phyloP scores from a whole-genome alignment of 53 echinoderm and acorn worm genomes.

The Echinarachnius parma region DNA sequence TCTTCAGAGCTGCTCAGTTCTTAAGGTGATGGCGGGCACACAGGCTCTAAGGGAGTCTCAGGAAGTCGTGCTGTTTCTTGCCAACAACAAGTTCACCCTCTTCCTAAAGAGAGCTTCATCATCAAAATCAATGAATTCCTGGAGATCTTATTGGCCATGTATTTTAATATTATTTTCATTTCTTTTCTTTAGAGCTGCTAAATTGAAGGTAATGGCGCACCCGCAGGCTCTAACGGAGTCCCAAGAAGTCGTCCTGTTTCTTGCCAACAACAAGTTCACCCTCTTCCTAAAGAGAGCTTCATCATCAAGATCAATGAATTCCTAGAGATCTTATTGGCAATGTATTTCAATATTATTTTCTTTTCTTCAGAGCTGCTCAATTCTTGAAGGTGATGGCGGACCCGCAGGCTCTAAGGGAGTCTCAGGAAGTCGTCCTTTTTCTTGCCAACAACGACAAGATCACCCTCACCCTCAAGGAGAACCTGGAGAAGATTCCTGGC shows the following conservation, averaged over 20 bases:
- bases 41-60: conserved; percentile 85
- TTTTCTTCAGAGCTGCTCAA: conserved; percentile 85
- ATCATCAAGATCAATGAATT: background rate
- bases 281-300: conserved; percentile 45
- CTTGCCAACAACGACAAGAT: conserved; percentile 98
- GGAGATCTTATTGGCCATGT: too few relatives aligned
- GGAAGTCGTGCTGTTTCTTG: conserved; percentile 94
- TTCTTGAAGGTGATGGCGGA: conserved; percentile 93
- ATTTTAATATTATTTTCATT: background rate
- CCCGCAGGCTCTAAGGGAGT: conserved; percentile 78
- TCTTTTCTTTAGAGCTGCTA: conserved; percentile 73
- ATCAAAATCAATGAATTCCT: too few relatives aligned
- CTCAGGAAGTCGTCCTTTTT: conserved; percentile 96
- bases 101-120: conserved; percentile 53
- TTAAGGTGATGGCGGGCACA: conserved; percentile 89
- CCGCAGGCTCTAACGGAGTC: conserved; percentile 83
- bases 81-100: conserved; percentile 94
- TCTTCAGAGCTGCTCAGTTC: conserved; percentile 93
- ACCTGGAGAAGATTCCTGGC: conserved; percentile 78
- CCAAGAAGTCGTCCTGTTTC: conserved; percentile 93
- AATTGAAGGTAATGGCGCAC: conserved; percentile 93
- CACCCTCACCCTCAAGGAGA: conserved; percentile 87
- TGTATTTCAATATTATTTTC: background rate
- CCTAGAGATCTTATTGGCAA: background rate
- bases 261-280: conserved; percentile 98